Evolutionary conservation across 2,888 invertebrate genomes (phyloP), one percentile per base, ranked within the genome.

Genomic region (Diarsia mendica): DNA sequence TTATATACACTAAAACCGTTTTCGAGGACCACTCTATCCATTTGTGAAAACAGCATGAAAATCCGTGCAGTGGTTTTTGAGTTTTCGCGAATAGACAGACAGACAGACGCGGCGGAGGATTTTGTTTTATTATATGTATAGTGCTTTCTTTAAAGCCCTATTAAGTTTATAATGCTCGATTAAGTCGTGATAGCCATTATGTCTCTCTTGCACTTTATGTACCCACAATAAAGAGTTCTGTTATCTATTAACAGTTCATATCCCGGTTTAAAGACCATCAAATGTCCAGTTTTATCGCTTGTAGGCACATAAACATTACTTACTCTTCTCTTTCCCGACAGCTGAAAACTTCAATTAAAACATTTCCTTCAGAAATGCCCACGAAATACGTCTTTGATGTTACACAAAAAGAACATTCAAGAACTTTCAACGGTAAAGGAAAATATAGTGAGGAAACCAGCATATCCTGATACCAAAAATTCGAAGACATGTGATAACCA

Each of bases 201-300:
- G 51, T n/a, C 10, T 48, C 23, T 23, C 9, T 64, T 39, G 20
- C 33, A 28, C 46, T 33, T 48, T 23, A 64, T 39, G 0, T 39
- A 18, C 18, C 5, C 2, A 11, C 15, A 13, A 3, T 74, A 72
- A 74, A 72, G 4, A 49, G 18, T 55, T 20, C 4, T 60, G 33
- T 60, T 39, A 39, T 74, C 33, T 20, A 39, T 73, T 73, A 64
- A 48, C 39, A 64, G 48, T 53, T 55, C 39, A 13, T 73, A 73
- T 49, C 10, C 4, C 3, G 20, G 53, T 48, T n/a, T 39, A 55
- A 53, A 73, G 46, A 11, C 75, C 33, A 64, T 64, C 15, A 55
- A 48, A 46, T 18, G 55, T 39, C 53, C 48, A 49, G 55, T 58
- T 75, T 49, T 64, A 75, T 73, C 1, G 75, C 58, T 49, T 49